phyloP scores from a whole-genome alignment of 2,888 invertebrate species.

The Pristionchus arcanus region DNA sequence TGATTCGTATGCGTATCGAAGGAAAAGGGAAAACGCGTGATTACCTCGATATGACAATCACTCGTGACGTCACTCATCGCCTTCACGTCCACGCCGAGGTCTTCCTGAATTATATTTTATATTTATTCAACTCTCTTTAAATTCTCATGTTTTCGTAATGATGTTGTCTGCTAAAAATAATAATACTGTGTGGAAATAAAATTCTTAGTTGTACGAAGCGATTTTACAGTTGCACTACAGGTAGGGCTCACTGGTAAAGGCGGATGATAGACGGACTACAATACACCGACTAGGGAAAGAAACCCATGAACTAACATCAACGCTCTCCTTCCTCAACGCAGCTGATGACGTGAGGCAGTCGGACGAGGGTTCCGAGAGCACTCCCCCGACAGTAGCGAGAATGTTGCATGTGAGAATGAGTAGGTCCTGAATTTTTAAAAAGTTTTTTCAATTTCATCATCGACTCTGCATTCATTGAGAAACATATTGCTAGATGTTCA shows the following conservation, averaged over 20 bases:
- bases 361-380: constrained; percentile 72
- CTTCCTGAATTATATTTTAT: background rate
- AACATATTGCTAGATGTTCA: background rate
- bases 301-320: background rate
- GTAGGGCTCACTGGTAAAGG: too few relatives aligned
- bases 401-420: constrained; percentile 77
- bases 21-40: too few relatives aligned
- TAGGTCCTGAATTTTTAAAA: constrained; percentile 66
- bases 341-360: constrained; percentile 40
- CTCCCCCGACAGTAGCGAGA: constrained; percentile 75
- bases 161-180: too few relatives aligned
- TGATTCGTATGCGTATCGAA: too few relatives aligned
- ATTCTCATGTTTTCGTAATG: too few relatives aligned
- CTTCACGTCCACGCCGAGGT: constrained; percentile 4
- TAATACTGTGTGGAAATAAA: too few relatives aligned
- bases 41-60: constrained; percentile 88
- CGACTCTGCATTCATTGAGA: background rate
- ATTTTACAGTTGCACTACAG: too few relatives aligned
- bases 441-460: too few relatives aligned
- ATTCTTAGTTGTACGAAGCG: too few relatives aligned
- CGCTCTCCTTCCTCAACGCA: background rate
- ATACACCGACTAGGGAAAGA: too few relatives aligned
- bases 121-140: too few relatives aligned
- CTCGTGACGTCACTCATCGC: constrained; percentile 85
- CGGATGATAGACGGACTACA: too few relatives aligned